Base-by-base conservation (phyloP, 1,140 invertebrate genomes). In the Ceratosolen solmsi region DNA sequence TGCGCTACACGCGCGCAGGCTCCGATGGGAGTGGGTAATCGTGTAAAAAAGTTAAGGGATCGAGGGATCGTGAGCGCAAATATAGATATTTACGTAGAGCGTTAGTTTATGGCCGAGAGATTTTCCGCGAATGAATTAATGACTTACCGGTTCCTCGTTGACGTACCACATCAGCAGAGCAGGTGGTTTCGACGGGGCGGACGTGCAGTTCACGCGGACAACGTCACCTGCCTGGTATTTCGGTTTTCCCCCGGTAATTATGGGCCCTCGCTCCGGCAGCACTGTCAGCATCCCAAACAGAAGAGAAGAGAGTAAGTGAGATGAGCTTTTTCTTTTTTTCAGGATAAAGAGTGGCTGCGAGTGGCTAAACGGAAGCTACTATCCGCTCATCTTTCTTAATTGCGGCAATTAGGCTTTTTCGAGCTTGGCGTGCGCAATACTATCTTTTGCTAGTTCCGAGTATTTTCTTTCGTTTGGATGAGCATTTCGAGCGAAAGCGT, bases 151-250 rank as follows among this genome's bases (percentile, higher is more conserved):
- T 85, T 97, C 95, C 51, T 96, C 96, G 87, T 98, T 98, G 87
- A 98, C 96, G 89, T 95, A 96, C 97, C 97, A 98, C 56, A 94
- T 94, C 41, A 98, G 93, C 82, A 95, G 94, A 17, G 96, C 96
- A 0, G 96, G 95, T 0, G 96, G 96, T 86, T 96, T 94, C 17
- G 96, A 97, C 84, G 94, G 92, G 20, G 94, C 94, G 20, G 96
- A 96, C 20, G 96, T 96, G 90, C 96, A 97, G 89, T 96, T 96
- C 22, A 97, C 94, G 30, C 94, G 93, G 20, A 97, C 95, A 15
- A 93, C 92, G 85, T 97, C 96, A 4, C 96, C 96, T 22, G 96
- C 93, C 85, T 96, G 95, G 91, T 97, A 97, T 54, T 95, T 94
- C 0, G 95, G 93, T 77, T 94, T 93, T 30, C 96, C 96, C 1